Percentiles rank a stretch among this genome's conserved stretches.
phyloP scores from a whole-genome alignment of 2,113 vertebrate genomes.

The Rhynchomys soricoides region DNA sequence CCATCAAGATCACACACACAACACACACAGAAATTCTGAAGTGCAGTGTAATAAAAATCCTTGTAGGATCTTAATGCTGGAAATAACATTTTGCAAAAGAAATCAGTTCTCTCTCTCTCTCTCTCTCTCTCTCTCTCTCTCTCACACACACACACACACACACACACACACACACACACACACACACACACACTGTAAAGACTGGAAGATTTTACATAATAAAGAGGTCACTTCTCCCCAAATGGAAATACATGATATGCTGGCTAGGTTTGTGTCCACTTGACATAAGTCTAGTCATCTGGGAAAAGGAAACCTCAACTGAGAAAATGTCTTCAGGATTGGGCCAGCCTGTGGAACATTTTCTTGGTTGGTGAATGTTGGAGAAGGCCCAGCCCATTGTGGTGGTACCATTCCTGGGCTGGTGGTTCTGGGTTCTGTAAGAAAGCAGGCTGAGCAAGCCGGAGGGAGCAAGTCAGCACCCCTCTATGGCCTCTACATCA shows the following conservation, averaged over 20 bases:
- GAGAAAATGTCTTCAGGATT: background rate
- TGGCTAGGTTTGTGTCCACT: background rate
- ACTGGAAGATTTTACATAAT: background rate
- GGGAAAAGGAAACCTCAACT: background rate
- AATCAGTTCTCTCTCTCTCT: background rate
- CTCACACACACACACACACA: too few relatives aligned
- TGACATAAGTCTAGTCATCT: background rate
- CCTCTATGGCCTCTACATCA: background rate
- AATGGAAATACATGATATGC: background rate
- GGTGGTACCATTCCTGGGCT: background rate
- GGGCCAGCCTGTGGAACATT: background rate
- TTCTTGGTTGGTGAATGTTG: background rate
- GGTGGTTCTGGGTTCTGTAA: background rate
- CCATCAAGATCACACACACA: background rate
- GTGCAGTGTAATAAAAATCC: background rate
- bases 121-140: too few relatives aligned
- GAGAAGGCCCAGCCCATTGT: background rate
- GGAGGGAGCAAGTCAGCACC: background rate
- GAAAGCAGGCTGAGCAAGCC: background rate
- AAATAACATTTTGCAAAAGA: background rate
- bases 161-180: too few relatives aligned
- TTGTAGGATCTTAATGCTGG: background rate
- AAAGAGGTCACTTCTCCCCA: background rate
- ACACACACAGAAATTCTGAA: background rate
- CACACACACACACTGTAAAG: background rate